A percentile compares a stretch with the other conserved stretches of the same genome.
Evolutionary conservation across 2,113 vertebrate species (phyloP).

Genomic region (Lepus europaeus): DNA sequence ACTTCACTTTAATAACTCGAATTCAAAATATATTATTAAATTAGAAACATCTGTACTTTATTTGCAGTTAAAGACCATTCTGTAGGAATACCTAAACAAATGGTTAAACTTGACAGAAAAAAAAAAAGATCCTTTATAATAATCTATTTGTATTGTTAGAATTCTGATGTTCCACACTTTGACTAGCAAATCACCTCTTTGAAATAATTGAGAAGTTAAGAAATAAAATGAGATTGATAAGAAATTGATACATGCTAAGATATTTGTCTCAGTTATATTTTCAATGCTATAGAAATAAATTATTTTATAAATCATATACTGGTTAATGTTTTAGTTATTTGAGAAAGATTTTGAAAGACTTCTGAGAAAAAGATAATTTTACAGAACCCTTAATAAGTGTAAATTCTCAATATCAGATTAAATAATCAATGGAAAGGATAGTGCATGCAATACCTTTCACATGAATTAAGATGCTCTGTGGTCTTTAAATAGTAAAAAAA

Average conservation of each 20-base stretch:
- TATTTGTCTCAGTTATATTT: not conserved
- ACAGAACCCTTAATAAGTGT: not conserved
- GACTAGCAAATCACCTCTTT: conserved; percentile 28
- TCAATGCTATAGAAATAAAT: not conserved
- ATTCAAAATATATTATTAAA: conserved; percentile 31
- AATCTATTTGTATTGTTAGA: not conserved
- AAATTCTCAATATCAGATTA: not conserved
- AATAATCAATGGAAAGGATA: not conserved
- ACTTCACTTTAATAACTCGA: conserved; percentile 70
- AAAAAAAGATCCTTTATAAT: not conserved
- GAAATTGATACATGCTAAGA: not conserved
- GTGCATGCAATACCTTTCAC: not conserved
- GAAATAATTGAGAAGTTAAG: not conserved
- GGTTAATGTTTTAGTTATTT: not conserved
- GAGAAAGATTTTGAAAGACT: not conserved
- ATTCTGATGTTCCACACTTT: not conserved
- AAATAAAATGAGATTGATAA: not conserved
- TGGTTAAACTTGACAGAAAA: not conserved
- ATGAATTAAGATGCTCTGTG: not conserved
- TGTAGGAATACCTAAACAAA: conserved; percentile 25
- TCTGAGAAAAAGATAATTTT: not conserved
- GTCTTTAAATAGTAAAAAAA: not conserved
- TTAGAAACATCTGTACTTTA: conserved; percentile 69
- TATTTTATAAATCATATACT: not conserved
- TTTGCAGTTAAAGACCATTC: conserved; percentile 55